Evolutionary conservation across 2,113 vertebrate species (phyloP), one percentile per base, ranked within the genome.

Genomic region (Cynocephalus volans): DNA sequence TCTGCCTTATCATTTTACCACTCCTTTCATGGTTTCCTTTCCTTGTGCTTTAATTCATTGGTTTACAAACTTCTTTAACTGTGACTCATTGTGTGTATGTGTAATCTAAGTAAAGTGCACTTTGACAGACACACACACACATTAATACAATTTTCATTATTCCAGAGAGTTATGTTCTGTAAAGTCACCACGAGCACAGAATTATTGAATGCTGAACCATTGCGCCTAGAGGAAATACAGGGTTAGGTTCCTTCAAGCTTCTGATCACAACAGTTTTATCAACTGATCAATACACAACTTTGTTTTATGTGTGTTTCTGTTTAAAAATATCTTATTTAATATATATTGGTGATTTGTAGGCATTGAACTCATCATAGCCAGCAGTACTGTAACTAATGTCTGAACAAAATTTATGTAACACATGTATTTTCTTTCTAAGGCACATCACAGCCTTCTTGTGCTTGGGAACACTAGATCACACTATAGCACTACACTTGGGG

Each of bases 281-380:
- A 87, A 11, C 28, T 77, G 85, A 1, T 84, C 15, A 54, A 9
- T 36, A 23, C 13, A 14, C 73, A 86, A 60, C n/a, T 54, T 84
- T 95, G 33, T 50, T 82, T 79, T 92, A 41, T 72, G 15, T 41
- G 33, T 86, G 31, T 87, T 90, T 96, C 33, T 95, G 6, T 93
- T 96, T 93, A 73, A 83, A 96, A 54, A 79, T 87, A 77, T 41
- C 56, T 19, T 79, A n/a, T 60, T 95, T 80, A 62, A 69, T 52
- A 23, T 60, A 45, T 69, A 24, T 65, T 56, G 23, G 79, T 88
- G 48, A 48, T 93, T 89, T 24, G 50, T 58, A 84, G 72, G 41
- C 64, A 67, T 80, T 90, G 75, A 90, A 65, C 75, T 94, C 36
- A 88, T 94, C 36, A 88, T 0, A 97, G 77, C 24, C 52, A 88